A percentile compares a stretch with the other conserved stretches of the same genome.
phyloP scores from a whole-genome alignment of 2,888 invertebrate species.

The Temnothorax unifasciatus region DNA sequence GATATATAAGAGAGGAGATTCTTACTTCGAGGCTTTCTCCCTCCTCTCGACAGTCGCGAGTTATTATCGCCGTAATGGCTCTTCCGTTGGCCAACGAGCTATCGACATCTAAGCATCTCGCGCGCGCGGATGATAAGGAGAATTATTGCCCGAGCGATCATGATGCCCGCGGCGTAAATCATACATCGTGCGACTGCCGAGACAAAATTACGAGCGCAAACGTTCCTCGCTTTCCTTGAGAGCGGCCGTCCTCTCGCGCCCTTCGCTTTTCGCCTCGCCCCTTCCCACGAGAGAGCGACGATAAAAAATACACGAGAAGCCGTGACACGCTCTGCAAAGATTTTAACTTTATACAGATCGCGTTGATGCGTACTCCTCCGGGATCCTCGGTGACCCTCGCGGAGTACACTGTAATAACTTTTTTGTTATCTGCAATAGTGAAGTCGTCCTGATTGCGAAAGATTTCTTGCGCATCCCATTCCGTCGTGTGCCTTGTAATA shows the following conservation, averaged over 20 bases:
- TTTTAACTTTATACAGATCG: conserved; percentile 25
- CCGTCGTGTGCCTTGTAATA: conserved; percentile 34
- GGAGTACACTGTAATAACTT: conserved; percentile 28
- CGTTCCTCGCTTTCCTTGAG: conserved; percentile 5
- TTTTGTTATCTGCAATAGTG: conserved; percentile 48
- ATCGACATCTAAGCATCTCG: conserved; percentile 57
- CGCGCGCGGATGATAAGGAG: conserved; percentile 47
- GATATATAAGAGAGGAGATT: background rate
- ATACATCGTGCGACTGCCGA: conserved; percentile 51
- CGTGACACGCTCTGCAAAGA: background rate
- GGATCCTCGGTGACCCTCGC: conserved; percentile 8
- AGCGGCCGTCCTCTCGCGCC: background rate
- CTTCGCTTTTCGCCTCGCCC: background rate
- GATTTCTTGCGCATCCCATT: conserved; percentile 56
- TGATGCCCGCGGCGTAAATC: conserved; percentile 46
- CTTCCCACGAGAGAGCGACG: background rate
- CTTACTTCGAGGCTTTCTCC: background rate
- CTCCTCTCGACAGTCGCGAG: conserved; percentile 35
- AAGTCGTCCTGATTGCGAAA: conserved; percentile 57
- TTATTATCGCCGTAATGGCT: conserved; percentile 51
- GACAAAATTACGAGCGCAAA: conserved; percentile 37
- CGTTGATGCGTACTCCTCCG: conserved; percentile 18
- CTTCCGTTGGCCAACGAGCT: conserved; percentile 49
- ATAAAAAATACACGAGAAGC: conserved; percentile 41
- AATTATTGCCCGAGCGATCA: conserved; percentile 46